Conservation (phyloP, 2,888 invertebrate genomes). For the Cryptophagus acutangulus region DNA sequence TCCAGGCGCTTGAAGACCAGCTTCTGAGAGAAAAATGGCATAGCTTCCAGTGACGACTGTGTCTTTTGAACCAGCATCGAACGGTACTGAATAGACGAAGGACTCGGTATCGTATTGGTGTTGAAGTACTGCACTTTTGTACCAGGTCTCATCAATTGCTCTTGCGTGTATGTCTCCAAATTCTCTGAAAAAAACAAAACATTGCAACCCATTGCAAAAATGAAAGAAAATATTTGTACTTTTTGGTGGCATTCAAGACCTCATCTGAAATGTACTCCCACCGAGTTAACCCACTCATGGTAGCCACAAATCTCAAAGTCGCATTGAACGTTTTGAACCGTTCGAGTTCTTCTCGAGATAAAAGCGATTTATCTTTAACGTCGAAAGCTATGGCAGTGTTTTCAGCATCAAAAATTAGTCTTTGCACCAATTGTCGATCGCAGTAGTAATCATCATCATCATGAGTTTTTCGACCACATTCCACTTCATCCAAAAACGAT, state of each 20-base stretch:
- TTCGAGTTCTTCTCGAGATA: slow-evolving; percentile 40
- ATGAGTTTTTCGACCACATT: slow-evolving; percentile 62
- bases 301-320: slow-evolving; percentile 75
- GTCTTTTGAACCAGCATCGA: slow-evolving; percentile 50
- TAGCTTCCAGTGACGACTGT: slow-evolving; percentile 74
- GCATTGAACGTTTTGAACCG: slow-evolving; percentile 66
- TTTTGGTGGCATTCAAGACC: slow-evolving; percentile 39
- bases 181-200: slow-evolving; percentile 48
- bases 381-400: slow-evolving; percentile 55
- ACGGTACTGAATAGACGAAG: slow-evolving; percentile 72
- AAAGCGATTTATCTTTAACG: slow-evolving; percentile 36
- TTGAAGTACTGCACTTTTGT: slow-evolving; percentile 82
- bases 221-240: slow-evolving; percentile 7
- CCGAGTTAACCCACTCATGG: slow-evolving; percentile 82
- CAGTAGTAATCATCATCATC: slow-evolving; percentile 73
- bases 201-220: slow-evolving; percentile 2
- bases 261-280: slow-evolving; percentile 74
- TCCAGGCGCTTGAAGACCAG: slow-evolving; percentile 72
- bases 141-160: slow-evolving; percentile 88
- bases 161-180: slow-evolving; percentile 72
- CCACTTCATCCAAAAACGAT: slow-evolving; percentile 48
- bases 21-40: slow-evolving; percentile 77
- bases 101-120: slow-evolving; percentile 72
- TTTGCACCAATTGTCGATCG: slow-evolving; percentile 77
- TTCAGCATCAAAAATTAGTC: slow-evolving; percentile 84